Evolutionary conservation across 1,140 invertebrate genomes (phyloP).

Genomic region (Drosophila pectinifera): DNA sequence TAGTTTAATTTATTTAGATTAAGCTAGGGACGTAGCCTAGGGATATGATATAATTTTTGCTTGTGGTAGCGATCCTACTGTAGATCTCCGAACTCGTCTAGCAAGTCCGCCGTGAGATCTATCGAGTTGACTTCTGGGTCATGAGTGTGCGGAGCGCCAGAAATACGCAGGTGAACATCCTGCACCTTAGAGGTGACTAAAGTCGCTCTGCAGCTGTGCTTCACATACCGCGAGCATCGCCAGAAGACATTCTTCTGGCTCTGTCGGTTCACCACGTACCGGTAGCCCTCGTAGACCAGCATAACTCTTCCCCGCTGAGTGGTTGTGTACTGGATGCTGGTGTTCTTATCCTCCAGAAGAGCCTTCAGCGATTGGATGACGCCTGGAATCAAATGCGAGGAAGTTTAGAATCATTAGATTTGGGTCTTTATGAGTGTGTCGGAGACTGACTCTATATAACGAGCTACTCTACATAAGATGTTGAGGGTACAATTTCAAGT

Average conservation of each 20-base stretch:
- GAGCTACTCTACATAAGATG: slow-evolving; percentile 26
- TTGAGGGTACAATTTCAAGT: slow-evolving; percentile 15
- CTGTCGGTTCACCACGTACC: slow-evolving; percentile 82
- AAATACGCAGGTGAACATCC: slow-evolving; percentile 65
- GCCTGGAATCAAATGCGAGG: slow-evolving; percentile 51
- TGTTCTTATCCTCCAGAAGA: slow-evolving; percentile 71
- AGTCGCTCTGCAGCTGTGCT: slow-evolving; percentile 79
- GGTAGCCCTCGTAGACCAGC: slow-evolving; percentile 81
- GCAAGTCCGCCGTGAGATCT: slow-evolving; percentile 68
- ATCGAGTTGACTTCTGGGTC: slow-evolving; percentile 69
- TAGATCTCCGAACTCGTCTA: slow-evolving; percentile 64
- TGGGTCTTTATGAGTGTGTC: not conserved
- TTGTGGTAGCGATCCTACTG: slow-evolving; percentile 38
- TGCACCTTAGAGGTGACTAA: slow-evolving; percentile 79
- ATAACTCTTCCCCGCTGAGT: slow-evolving; percentile 82
- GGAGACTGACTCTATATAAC: not conserved
- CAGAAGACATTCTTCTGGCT: slow-evolving; percentile 84
- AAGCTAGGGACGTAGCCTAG: slow-evolving; percentile 21
- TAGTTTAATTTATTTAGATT: slow-evolving; percentile 58
- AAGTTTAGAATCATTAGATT: slow-evolving; percentile 6
- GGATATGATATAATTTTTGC: slow-evolving; percentile 13
- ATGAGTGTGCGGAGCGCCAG: slow-evolving; percentile 80
- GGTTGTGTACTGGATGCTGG: slow-evolving; percentile 72
- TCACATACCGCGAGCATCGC: slow-evolving; percentile 83
- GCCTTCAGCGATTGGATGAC: slow-evolving; percentile 70